Percentiles rank a stretch among this genome's conserved stretches.
Conservation (phyloP, 2,888 invertebrate genomes). For the Reticulitermes lucifugus region DNA sequence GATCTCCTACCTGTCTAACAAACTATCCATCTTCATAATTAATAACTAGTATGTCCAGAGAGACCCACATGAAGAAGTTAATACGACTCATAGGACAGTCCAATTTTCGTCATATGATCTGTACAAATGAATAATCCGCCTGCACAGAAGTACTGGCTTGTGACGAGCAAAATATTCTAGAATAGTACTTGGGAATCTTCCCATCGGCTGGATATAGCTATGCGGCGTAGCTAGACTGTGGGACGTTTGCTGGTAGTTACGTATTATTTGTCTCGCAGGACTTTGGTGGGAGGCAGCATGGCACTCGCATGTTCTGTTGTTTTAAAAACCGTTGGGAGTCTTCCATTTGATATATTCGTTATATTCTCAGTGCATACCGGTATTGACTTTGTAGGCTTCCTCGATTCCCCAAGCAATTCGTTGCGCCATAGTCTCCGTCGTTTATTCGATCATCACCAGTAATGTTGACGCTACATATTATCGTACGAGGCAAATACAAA, state of each 20-base stretch:
- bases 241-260: not conserved
- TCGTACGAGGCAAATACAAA: too few relatives aligned
- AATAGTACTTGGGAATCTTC: conserved; percentile 5
- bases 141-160: not conserved
- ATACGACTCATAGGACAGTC: not conserved
- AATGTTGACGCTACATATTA: too few relatives aligned
- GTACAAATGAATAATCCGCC: not conserved
- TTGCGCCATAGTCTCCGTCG: too few relatives aligned
- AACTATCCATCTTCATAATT: conserved; percentile 6
- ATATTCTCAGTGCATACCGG: too few relatives aligned
- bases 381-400: too few relatives aligned
- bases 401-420: too few relatives aligned
- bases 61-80: not conserved
- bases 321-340: too few relatives aligned
- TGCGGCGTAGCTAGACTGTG: not conserved
- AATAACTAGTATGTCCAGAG: not conserved
- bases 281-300: not conserved
- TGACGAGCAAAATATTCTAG: not conserved
- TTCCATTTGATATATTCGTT: too few relatives aligned
- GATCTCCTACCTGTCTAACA: not conserved
- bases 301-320: too few relatives aligned
- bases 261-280: not conserved
- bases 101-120: not conserved
- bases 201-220: not conserved
- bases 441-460: too few relatives aligned